Percentiles rank a stretch among this genome's conserved stretches.
Conservation (phyloP, 2,797 vertebrate species). For the Cossypha heuglini region DNA sequence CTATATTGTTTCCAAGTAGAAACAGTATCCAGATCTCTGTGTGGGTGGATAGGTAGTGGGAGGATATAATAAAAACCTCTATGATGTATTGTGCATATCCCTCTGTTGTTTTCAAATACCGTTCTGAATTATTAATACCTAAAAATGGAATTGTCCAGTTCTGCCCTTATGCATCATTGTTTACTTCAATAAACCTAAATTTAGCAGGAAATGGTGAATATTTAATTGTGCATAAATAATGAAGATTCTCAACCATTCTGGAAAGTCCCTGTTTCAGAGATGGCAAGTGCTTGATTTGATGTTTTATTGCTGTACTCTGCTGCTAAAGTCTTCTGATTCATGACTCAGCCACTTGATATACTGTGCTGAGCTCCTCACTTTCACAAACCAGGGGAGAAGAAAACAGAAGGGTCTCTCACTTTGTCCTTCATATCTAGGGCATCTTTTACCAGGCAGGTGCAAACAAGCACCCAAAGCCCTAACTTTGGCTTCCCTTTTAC, state of each 20-base stretch:
- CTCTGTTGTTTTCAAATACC: constrained; percentile 46
- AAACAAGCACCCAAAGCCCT: not conserved
- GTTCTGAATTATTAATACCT: constrained; percentile 60
- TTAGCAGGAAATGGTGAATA: constrained; percentile 50
- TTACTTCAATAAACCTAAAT: constrained; percentile 54
- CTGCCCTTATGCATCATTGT: constrained; percentile 32
- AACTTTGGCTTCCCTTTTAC: not conserved
- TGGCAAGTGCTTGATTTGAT: not conserved
- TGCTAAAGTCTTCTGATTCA: constrained; percentile 24
- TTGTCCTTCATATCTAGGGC: not conserved
- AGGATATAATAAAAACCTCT: constrained; percentile 46
- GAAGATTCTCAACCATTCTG: not conserved
- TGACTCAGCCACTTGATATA: constrained; percentile 34
- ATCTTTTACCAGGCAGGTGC: not conserved
- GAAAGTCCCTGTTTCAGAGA: constrained; percentile 11
- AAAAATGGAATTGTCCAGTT: constrained; percentile 51
- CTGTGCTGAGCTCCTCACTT: not conserved
- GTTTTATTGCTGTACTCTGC: not conserved
- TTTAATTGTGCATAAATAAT: constrained; percentile 42
- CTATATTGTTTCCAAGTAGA: constrained; percentile 44
- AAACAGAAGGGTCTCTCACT: not conserved
- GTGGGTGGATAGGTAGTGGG: constrained; percentile 45
- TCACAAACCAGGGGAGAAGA: not conserved
- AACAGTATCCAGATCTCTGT: constrained; percentile 1
- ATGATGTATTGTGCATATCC: constrained; percentile 25